Evolutionary conservation across 2,113 vertebrate species (phyloP).

Genomic region (Morone saxatilis): DNA sequence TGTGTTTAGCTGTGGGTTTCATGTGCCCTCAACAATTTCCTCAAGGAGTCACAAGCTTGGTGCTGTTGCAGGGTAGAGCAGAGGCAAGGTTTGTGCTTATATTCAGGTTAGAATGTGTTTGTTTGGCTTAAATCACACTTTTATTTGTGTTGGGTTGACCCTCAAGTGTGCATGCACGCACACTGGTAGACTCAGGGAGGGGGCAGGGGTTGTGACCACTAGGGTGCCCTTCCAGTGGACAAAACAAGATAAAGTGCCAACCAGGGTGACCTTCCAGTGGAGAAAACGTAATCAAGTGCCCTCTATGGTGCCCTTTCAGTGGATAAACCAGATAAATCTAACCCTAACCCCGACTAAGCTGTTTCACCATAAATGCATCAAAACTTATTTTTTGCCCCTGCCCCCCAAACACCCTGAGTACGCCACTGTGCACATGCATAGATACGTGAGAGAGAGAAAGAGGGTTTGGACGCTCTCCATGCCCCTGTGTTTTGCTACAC

Average conservation of each 20-base stretch:
- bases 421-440: background rate
- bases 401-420: no score
- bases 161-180: background rate
- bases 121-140: constrained; percentile 26
- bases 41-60: constrained; percentile 57
- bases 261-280: no score
- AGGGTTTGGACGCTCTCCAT: constrained; percentile 58
- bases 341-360: no score
- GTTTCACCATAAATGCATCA: no score
- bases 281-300: no score
- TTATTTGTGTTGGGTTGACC: background rate
- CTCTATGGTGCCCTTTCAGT: no score
- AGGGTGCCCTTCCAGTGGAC: no score
- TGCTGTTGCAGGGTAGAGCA: constrained; percentile 37
- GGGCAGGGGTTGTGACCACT: no score
- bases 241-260: no score
- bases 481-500: constrained; percentile 75
- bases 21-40: constrained; percentile 77
- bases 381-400: no score
- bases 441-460: constrained; percentile 9
- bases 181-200: no score
- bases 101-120: constrained; percentile 60
- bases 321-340: no score
- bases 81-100: constrained; percentile 55
- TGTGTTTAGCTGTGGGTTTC: constrained; percentile 74